These are phyloP conservation scores for Sceloporus undulatus DNA, from an alignment of 2,113 vertebrate species.

Conservation along the genomic window DNA sequence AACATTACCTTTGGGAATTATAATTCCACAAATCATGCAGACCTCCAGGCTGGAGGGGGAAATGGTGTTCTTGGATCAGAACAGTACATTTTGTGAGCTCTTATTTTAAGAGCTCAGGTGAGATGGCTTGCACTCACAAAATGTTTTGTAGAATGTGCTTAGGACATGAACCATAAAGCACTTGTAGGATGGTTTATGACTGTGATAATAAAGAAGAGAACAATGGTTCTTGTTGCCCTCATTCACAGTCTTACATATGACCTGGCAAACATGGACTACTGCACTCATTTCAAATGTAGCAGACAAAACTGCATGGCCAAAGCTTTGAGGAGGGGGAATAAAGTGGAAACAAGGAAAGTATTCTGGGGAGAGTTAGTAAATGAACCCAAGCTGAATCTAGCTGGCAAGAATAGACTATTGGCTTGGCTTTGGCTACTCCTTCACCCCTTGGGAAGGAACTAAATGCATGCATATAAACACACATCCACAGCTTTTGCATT, in stretches of 20 bases:
- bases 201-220: too few species aligned
- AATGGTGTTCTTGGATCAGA: background rate
- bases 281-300: background rate
- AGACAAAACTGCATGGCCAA: background rate
- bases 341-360: background rate
- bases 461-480: background rate
- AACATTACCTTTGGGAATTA: background rate
- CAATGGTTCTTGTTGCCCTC: background rate
- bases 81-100: background rate
- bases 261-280: background rate
- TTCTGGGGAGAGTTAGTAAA: background rate
- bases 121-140: background rate
- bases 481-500: background rate
- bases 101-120: background rate
- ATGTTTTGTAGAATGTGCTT: background rate
- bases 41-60: too few species aligned
- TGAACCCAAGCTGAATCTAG: background rate
- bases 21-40: background rate
- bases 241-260: background rate
- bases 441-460: background rate
- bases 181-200: background rate
- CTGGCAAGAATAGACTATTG: background rate
- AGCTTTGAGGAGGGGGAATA: fast-evolving
- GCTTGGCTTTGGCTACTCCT: background rate
- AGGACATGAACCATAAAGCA: background rate